A percentile compares a stretch with the other conserved stretches of the same genome.
These are phyloP conservation scores for Lasiommata megera DNA, from an alignment of 2,888 invertebrate species.

Conservation along the genomic window DNA sequence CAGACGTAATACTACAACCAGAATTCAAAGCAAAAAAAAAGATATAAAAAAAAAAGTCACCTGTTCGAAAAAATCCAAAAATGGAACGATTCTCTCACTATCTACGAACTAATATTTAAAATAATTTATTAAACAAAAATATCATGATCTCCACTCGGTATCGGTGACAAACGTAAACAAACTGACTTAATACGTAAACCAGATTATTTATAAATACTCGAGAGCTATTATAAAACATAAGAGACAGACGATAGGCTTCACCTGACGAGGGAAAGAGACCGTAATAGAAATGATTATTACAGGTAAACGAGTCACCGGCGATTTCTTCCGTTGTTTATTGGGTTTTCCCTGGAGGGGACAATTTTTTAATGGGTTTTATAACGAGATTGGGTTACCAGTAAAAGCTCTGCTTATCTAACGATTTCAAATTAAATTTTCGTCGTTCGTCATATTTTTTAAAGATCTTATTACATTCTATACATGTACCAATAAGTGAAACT, in stretches of 20 bases:
- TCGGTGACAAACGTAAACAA: constrained; percentile 8
- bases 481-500: too few relatives aligned
- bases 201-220: constrained; percentile 23
- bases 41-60: not conserved
- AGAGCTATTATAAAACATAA: constrained; percentile 13
- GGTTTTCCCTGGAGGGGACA: constrained; percentile 26
- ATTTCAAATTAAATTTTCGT: too few relatives aligned
- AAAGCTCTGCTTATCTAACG: too few relatives aligned
- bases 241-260: constrained; percentile 11
- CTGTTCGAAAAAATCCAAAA: not conserved
- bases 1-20: too few relatives aligned
- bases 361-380: constrained; percentile 13
- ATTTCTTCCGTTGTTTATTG: constrained; percentile 4
- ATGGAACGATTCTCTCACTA: not conserved
- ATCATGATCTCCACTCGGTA: not conserved
- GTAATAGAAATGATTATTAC: constrained; percentile 19
- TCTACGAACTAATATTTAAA: not conserved
- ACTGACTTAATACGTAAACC: constrained; percentile 14
- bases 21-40: not conserved
- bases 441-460: too few relatives aligned
- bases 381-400: too few relatives aligned
- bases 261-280: constrained; percentile 17
- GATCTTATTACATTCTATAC: too few relatives aligned
- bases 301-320: constrained; percentile 25
- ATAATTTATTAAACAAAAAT: not conserved